Conservation (phyloP, 2,797 vertebrate species). For the Molossus molossus region DNA sequence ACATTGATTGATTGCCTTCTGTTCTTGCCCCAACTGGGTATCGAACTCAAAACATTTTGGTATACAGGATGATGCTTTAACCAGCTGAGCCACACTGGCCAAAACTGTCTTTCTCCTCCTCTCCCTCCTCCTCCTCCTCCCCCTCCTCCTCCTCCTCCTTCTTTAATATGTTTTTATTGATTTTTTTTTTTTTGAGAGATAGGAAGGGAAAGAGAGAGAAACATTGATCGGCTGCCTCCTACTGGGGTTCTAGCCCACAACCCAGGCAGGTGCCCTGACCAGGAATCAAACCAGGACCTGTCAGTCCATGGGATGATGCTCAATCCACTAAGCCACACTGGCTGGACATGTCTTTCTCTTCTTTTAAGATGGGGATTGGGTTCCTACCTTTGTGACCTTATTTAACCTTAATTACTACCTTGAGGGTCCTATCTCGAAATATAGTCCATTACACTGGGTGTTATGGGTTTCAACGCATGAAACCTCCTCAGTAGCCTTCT, state of each 20-base stretch:
- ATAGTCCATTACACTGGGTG: not conserved
- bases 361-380: not conserved
- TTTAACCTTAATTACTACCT: slow-evolving; percentile 29
- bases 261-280: not conserved
- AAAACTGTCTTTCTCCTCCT: no score
- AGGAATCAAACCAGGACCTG: not conserved
- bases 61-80: no score
- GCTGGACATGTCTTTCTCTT: not conserved
- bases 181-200: no score
- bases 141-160: no score
- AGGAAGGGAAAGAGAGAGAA: no score
- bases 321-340: not conserved
- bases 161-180: no score
- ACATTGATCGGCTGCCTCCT: no score
- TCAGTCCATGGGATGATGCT: not conserved
- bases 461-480: not conserved
- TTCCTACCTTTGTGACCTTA: not conserved
- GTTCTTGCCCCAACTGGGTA: not conserved
- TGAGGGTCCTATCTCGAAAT: not conserved
- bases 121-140: no score
- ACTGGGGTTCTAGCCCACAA: no score
- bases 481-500: not conserved
- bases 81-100: no score
- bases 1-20: not conserved
- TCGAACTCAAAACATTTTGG: no score